A percentile compares a stretch with the other conserved stretches of the same genome.
Evolutionary conservation across 1,140 invertebrate genomes (phyloP).

Genomic region (Belonocnema kinseyi): DNA sequence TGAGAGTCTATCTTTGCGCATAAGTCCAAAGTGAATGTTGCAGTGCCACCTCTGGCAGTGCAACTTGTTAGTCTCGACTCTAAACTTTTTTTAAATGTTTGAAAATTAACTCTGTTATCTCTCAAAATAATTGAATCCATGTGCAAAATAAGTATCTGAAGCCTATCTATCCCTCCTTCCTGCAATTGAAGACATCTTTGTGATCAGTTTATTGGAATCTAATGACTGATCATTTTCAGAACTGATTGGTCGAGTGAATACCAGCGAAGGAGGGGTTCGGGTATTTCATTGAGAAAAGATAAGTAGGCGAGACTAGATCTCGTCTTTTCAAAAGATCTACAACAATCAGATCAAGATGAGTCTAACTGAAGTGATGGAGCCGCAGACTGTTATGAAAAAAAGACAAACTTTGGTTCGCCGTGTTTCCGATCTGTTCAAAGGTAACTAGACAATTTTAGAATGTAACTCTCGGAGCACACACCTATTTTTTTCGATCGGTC

Average conservation of each 20-base stretch:
- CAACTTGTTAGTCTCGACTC: background rate
- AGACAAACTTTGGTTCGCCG: slow-evolving; percentile 64
- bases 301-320: background rate
- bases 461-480: background rate
- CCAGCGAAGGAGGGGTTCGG: background rate
- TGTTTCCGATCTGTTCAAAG: slow-evolving; percentile 69
- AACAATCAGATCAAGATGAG: slow-evolving; percentile 42
- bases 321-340: slow-evolving; percentile 15
- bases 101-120: too few species aligned
- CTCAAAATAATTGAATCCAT: too few species aligned
- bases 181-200: background rate
- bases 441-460: slow-evolving; percentile 49
- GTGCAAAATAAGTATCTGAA: too few species aligned
- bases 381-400: slow-evolving; percentile 52
- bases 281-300: background rate
- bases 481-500: too few species aligned
- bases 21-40: slow-evolving; percentile 35
- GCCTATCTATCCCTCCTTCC: too few species aligned
- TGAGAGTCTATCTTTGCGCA: slow-evolving; percentile 36
- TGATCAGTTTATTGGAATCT: background rate
- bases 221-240: slow-evolving; percentile 22
- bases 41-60: slow-evolving; percentile 1
- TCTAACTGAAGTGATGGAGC: slow-evolving; percentile 46
- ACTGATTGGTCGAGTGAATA: slow-evolving; percentile 1
- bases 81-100: background rate